Base-by-base conservation (phyloP, 2,113 vertebrate species). In the Nothocercus nigrocapillus region DNA sequence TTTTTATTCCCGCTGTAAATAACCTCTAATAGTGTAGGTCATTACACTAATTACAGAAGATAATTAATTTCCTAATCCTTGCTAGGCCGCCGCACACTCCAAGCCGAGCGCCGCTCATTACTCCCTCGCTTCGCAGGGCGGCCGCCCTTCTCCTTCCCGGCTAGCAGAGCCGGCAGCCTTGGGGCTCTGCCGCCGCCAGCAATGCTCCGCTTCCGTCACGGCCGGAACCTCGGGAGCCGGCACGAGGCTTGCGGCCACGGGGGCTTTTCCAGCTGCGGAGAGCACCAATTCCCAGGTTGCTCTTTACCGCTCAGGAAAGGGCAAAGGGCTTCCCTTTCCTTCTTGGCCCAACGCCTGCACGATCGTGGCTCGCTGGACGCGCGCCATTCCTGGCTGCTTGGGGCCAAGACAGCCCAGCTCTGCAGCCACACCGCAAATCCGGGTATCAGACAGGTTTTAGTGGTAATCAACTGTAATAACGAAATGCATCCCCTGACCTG, bases 1-100 rank as follows among this genome's bases (percentile, higher is more conserved):
- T 93, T 96, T 98, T 97, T 98, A 97, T 97, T 96, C 97, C 93
- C 94, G 95, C 95, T 96, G 97, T 97, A 98, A 98, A 98, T 97
- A 98, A 97, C 96, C 97, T 97, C 92, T 97, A 97, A 96, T 96
- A 81, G 96, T 12, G 67, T 89, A 97, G 97, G 97, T 97, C 97
- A 97, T 97, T 97, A 97, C 94, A 89, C 97, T 97, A 97, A 98
- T 98, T 97, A 97, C 93, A 90, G 89, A 90, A 97, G 96, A 97
- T 95, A 97, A 97, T 98, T 98, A 96, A 98, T 97, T 97, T 97
- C 93, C 96, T 91, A 85, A 94, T 97, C 96, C 95, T 97, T 96
- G 80, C 78, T 93, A 97, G 95, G 38, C 93, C 83, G 21, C 90
- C 75, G 92, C 89, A 90, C 89, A 95, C 94, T 93, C 97, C 86